Evolutionary conservation across 2,888 invertebrate genomes (phyloP).

Genomic region (Heteromyza rotundicornis): DNA sequence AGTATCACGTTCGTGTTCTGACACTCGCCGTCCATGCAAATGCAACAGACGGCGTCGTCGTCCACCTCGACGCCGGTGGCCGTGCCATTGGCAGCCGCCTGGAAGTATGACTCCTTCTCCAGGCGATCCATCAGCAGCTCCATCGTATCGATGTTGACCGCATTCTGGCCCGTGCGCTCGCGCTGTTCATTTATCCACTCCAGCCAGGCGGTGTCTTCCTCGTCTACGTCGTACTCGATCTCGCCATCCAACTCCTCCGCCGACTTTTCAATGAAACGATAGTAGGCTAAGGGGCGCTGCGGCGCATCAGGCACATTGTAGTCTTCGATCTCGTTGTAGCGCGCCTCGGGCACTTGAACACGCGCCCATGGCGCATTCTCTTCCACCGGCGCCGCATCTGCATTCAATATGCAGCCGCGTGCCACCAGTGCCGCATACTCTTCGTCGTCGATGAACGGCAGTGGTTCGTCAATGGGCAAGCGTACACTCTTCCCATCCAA

Average conservation of each 20-base stretch:
- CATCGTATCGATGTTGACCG: conserved; percentile 86
- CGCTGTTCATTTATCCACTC: conserved; percentile 86
- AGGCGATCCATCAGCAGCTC: conserved; percentile 97
- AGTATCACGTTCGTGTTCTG: conserved; percentile 98
- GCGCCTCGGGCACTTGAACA: conserved; percentile 73
- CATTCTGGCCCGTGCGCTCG: conserved; percentile 72
- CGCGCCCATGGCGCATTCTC: conserved; percentile 60
- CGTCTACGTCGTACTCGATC: conserved; percentile 96
- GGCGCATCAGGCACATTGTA: conserved; percentile 85
- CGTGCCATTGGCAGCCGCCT: conserved; percentile 74
- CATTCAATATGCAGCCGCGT: conserved; percentile 56
- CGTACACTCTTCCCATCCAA: conserved; percentile 80
- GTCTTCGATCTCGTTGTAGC: conserved; percentile 74
- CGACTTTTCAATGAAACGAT: conserved; percentile 92
- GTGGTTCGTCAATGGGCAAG: conserved; percentile 69
- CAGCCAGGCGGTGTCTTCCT: conserved; percentile 96
- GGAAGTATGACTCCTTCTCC: conserved; percentile 97
- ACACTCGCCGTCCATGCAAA: conserved; percentile 98
- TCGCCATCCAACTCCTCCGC: conserved; percentile 93
- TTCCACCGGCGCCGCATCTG: conserved; percentile 55
- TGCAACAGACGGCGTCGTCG: conserved; percentile 98
- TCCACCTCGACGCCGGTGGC: conserved; percentile 83
- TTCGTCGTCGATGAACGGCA: conserved; percentile 74
- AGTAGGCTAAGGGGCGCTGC: conserved; percentile 85
- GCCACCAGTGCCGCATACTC: conserved; percentile 64